Percentiles rank a stretch among this genome's conserved stretches.
Evolutionary conservation across 2,888 invertebrate species (phyloP).

Genomic region (Melanargia galathea): DNA sequence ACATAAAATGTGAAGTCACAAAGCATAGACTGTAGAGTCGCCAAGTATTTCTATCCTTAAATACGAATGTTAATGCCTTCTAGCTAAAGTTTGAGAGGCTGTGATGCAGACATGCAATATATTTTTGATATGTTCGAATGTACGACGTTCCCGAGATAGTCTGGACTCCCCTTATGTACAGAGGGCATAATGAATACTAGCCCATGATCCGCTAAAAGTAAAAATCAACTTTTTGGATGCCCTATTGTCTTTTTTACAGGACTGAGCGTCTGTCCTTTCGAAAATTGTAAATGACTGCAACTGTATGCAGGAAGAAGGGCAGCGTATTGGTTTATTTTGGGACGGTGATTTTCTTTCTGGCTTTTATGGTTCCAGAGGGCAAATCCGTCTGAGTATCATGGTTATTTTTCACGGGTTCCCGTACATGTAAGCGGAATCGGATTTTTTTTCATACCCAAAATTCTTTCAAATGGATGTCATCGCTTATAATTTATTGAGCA

Average conservation of each 20-base stretch:
- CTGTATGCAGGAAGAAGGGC: slow-evolving; percentile 16
- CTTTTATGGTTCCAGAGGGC: neutral
- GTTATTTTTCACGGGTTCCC: no score
- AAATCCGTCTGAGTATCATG: no score
- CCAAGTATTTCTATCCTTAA: no score
- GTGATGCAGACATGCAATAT: slow-evolving; percentile 42
- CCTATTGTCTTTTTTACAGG: slow-evolving; percentile 27
- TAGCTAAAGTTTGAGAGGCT: slow-evolving; percentile 38
- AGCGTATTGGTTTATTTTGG: neutral
- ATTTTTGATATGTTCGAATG: slow-evolving; percentile 46
- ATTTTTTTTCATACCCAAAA: no score
- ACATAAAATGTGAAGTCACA: no score
- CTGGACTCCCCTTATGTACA: slow-evolving; percentile 39
- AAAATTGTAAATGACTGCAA: slow-evolving; percentile 30
- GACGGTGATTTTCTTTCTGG: neutral
- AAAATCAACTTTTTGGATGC: slow-evolving; percentile 37
- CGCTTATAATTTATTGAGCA: no score
- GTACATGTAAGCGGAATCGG: no score
- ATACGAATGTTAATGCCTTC: no score
- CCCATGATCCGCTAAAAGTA: slow-evolving; percentile 41
- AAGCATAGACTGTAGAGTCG: no score
- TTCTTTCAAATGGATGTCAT: no score
- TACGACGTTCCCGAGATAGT: slow-evolving; percentile 38
- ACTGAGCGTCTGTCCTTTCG: slow-evolving; percentile 25
- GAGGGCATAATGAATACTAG: slow-evolving; percentile 40